Conservation (phyloP, 2,113 vertebrate species). For the Podocnemis expansa region DNA sequence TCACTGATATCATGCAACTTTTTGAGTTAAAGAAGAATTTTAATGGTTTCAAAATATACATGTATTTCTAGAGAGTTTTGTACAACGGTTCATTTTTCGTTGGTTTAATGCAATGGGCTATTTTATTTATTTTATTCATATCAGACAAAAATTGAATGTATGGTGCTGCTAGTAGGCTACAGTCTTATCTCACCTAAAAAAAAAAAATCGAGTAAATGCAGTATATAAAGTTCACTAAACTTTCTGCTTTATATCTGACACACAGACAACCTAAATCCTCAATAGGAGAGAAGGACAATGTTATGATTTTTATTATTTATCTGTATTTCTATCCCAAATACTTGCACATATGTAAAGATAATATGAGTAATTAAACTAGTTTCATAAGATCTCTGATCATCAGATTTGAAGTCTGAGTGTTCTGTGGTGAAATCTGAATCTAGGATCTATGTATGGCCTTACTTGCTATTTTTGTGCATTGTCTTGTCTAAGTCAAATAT, state of each 20-base stretch:
- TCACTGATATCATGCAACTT: background rate
- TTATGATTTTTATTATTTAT: background rate
- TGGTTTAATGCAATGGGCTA: background rate
- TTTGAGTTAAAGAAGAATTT: background rate
- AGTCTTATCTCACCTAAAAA: background rate
- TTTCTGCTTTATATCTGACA: background rate
- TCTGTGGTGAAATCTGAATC: background rate
- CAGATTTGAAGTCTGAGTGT: background rate
- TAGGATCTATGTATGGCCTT: background rate
- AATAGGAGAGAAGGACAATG: accelerated
- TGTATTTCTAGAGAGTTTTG: background rate
- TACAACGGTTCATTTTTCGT: background rate
- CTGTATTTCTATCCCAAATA: background rate
- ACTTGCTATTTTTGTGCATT: background rate
- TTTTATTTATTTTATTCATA: background rate
- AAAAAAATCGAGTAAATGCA: background rate
- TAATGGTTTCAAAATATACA: background rate
- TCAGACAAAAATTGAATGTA: background rate
- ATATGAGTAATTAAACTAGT: background rate
- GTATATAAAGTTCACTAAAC: background rate
- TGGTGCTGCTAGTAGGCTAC: background rate
- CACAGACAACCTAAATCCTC: background rate
- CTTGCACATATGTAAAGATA: background rate
- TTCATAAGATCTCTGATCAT: background rate
- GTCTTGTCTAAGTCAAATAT: background rate